Percentiles rank a stretch among this genome's conserved stretches.
These are phyloP conservation scores for Tetranychus cinnabarinus DNA, from an alignment of 1,140 invertebrate species.

Conservation along the genomic window DNA sequence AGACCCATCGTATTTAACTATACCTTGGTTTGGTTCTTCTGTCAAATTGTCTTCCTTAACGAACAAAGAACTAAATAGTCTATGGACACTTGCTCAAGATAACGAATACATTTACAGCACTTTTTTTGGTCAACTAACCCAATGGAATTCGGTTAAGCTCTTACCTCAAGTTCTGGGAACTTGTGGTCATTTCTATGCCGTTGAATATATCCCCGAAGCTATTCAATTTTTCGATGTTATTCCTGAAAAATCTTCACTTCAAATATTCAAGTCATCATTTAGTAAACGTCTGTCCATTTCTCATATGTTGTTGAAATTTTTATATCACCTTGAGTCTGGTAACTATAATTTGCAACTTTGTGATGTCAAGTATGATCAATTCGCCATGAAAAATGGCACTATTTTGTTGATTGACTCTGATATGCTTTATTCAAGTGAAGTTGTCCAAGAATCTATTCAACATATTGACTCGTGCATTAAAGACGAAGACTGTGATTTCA, in stretches of 20 bases:
- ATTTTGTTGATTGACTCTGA: constrained; percentile 5
- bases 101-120: constrained; percentile 18
- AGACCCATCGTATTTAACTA: no score
- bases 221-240: constrained; percentile 9
- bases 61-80: constrained; percentile 4
- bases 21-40: no score
- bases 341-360: constrained; percentile 16
- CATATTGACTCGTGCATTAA: neutral
- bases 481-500: constrained; percentile 8
- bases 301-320: constrained; percentile 10
- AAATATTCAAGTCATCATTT: neutral
- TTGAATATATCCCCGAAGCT: constrained; percentile 15
- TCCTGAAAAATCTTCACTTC: constrained; percentile 1
- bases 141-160: constrained; percentile 1
- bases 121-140: constrained; percentile 10
- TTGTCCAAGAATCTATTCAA: neutral
- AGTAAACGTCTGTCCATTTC: neutral
- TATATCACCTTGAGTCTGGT: constrained; percentile 11
- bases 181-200: constrained; percentile 19
- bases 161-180: constrained; percentile 18
- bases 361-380: constrained; percentile 21
- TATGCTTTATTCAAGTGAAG: constrained; percentile 5
- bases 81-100: constrained; percentile 18
- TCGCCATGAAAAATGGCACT: constrained; percentile 11
- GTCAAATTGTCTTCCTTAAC: neutral